Conservation (phyloP, 2,888 invertebrate species). For the Disparrhopalites patrizii region DNA sequence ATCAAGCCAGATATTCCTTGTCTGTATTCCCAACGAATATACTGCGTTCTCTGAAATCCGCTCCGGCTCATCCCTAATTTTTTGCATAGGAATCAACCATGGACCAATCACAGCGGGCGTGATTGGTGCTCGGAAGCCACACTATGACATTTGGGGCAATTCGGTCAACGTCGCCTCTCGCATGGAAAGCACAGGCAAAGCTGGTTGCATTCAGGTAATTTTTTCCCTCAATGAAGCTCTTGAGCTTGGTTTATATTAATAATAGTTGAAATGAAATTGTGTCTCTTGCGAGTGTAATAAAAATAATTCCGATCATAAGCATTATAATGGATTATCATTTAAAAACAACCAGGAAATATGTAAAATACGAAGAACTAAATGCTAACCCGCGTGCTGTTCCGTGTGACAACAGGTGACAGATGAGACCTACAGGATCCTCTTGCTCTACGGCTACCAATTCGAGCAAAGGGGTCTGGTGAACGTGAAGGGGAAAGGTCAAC, state of each 20-base stretch:
- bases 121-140: slow-evolving; percentile 89
- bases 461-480: slow-evolving; percentile 90
- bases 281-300: no score
- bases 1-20: no score
- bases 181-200: slow-evolving; percentile 97
- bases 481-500: slow-evolving; percentile 94
- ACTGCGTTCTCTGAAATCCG: no score
- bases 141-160: slow-evolving; percentile 96
- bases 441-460: slow-evolving; percentile 85
- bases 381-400: no score
- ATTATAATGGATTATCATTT: no score
- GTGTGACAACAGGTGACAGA: slow-evolving; percentile 72
- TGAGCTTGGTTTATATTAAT: no score
- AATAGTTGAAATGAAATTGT: no score
- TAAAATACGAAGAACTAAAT: no score
- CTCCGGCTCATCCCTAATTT: neutral
- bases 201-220: slow-evolving; percentile 83
- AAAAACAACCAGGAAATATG: no score
- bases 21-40: no score
- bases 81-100: slow-evolving; percentile 75
- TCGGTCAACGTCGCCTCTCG: slow-evolving; percentile 93
- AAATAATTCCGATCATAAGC: no score
- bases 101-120: slow-evolving; percentile 94
- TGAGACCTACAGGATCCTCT: slow-evolving; percentile 84
- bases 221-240: no score